These are phyloP conservation scores for Chrysina gloriosa DNA, from an alignment of 2,888 invertebrate genomes.

Conservation along the genomic window DNA sequence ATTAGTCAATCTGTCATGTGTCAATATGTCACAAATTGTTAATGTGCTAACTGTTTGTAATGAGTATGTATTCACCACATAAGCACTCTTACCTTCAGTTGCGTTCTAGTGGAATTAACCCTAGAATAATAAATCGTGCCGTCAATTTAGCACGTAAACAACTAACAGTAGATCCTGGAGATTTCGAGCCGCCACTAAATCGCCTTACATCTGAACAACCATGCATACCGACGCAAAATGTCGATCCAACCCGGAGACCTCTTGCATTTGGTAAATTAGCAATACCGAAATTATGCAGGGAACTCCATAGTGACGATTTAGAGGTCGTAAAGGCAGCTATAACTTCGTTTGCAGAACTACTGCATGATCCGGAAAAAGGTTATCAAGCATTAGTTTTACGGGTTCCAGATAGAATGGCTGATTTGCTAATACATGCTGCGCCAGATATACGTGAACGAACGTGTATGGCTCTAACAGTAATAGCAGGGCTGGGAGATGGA, in stretches of 20 bases:
- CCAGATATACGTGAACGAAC: constrained; percentile 62
- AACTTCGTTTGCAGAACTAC: constrained; percentile 63
- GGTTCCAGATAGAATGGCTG: constrained; percentile 62
- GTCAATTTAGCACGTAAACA: constrained; percentile 51
- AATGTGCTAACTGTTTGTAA: not conserved
- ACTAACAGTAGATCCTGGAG: constrained; percentile 53
- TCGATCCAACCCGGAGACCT: constrained; percentile 63
- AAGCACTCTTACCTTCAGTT: constrained; percentile 62
- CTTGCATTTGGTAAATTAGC: constrained; percentile 64
- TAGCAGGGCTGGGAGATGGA: constrained; percentile 62
- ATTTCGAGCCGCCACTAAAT: constrained; percentile 58
- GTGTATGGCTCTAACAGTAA: constrained; percentile 59
- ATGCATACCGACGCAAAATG: constrained; percentile 60
- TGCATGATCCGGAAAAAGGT: constrained; percentile 65
- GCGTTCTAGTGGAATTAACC: constrained; percentile 55
- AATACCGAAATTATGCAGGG: constrained; percentile 63
- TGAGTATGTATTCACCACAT: constrained; percentile 58
- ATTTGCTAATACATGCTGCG: constrained; percentile 58
- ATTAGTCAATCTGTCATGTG: too few species aligned
- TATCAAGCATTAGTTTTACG: constrained; percentile 62
- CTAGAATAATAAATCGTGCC: constrained; percentile 60
- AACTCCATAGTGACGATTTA: constrained; percentile 60
- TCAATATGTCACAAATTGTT: not conserved
- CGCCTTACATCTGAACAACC: constrained; percentile 63
- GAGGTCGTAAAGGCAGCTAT: constrained; percentile 62